Evolutionary conservation across 2,888 invertebrate genomes (phyloP).

Genomic region (Elaeidobius kamerunicus): DNA sequence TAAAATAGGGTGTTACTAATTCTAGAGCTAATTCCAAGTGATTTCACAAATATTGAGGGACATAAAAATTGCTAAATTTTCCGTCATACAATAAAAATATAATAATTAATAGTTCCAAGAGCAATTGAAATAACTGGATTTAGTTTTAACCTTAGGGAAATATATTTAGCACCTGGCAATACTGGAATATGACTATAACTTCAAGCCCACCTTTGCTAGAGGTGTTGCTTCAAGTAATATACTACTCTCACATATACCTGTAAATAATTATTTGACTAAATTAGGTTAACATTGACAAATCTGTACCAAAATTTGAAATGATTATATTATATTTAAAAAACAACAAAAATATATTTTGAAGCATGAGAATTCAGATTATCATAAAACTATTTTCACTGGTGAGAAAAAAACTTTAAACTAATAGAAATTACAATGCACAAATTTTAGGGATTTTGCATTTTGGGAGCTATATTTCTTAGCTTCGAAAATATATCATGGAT

Average conservation of each 20-base stretch:
- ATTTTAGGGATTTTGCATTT: slow-evolving; percentile 21
- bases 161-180: no score
- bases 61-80: no score
- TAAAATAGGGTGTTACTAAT: no score
- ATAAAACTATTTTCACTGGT: slow-evolving; percentile 26
- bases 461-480: slow-evolving; percentile 25
- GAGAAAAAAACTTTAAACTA: not conserved
- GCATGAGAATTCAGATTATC: slow-evolving; percentile 11
- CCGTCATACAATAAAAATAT: no score
- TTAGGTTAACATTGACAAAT: not conserved
- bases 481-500: slow-evolving; percentile 21
- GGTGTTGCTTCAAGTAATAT: not conserved
- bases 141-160: no score
- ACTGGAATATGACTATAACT: no score
- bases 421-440: not conserved
- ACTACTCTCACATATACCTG: not conserved
- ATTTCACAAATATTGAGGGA: no score
- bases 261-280: not conserved
- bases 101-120: no score
- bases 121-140: no score
- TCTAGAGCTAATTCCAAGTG: no score
- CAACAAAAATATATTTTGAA: not conserved
- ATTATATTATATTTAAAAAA: not conserved
- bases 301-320: not conserved
- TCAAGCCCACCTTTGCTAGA: no score